These are phyloP conservation scores for Sphinx pinastri DNA, from an alignment of 2,888 invertebrate genomes.

Conservation along the genomic window DNA sequence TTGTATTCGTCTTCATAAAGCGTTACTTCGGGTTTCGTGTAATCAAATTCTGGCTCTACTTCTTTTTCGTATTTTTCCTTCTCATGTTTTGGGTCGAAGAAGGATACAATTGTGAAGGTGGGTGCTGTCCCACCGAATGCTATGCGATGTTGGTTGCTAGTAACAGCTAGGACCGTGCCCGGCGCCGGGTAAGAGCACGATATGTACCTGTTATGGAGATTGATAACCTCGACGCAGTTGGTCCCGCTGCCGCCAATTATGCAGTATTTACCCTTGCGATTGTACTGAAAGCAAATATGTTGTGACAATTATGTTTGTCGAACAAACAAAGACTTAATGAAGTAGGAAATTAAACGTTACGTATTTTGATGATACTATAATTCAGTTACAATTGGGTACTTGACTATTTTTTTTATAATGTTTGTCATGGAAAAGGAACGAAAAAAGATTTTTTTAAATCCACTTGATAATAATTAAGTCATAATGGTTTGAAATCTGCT, in stretches of 20 bases:
- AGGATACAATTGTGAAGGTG: constrained; percentile 67
- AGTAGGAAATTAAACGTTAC: not conserved
- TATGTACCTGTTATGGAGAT: constrained; percentile 76
- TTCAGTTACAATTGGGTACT: too few relatives aligned
- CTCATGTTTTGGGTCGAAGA: constrained; percentile 76
- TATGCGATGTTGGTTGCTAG: constrained; percentile 68
- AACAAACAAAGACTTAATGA: not conserved
- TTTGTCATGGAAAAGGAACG: too few relatives aligned
- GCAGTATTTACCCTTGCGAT: constrained; percentile 77
- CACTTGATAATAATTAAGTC: too few relatives aligned
- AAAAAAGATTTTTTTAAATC: too few relatives aligned
- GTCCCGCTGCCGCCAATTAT: constrained; percentile 78
- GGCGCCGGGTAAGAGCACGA: constrained; percentile 69
- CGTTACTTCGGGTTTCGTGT: constrained; percentile 37
- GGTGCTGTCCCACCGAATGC: constrained; percentile 74
- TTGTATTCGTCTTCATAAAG: constrained; percentile 33
- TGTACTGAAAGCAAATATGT: constrained; percentile 57
- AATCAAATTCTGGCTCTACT: constrained; percentile 41
- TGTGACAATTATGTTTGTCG: constrained; percentile 19
- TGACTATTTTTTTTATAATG: too few relatives aligned
- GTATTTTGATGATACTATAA: too few relatives aligned
- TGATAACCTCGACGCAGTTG: constrained; percentile 73
- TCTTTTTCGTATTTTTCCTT: constrained; percentile 48
- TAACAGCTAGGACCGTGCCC: constrained; percentile 63
- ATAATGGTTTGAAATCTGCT: too few relatives aligned